Conservation (phyloP, 2,797 vertebrate species). For the Pelobates cultripes region DNA sequence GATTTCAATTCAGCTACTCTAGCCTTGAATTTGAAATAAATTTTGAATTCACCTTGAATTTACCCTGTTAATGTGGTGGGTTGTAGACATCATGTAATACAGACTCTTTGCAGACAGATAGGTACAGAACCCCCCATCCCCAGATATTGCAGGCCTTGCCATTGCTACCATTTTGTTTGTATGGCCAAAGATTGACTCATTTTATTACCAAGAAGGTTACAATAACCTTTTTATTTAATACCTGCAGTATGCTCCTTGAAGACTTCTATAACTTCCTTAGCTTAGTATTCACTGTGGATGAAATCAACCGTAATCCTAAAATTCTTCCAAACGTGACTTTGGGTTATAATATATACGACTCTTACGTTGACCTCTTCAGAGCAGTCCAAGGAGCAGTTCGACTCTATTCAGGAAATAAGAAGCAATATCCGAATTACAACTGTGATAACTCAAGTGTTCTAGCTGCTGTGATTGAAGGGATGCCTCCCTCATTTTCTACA, state of each 20-base stretch:
- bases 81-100: too few species aligned
- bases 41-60: too few species aligned
- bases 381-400: slow-evolving; percentile 46
- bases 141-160: too few species aligned
- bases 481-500: slow-evolving; percentile 44
- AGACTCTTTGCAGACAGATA: too few species aligned
- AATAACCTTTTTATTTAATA: background rate
- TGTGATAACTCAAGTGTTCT: slow-evolving; percentile 43
- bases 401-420: slow-evolving; percentile 44
- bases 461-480: slow-evolving; percentile 42
- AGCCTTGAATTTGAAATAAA: too few species aligned
- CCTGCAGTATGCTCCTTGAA: slow-evolving; percentile 44
- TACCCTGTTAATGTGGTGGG: too few species aligned
- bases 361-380: slow-evolving; percentile 50
- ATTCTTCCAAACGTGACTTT: slow-evolving; percentile 48
- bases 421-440: slow-evolving; percentile 47
- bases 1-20: too few species aligned
- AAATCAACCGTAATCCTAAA: slow-evolving; percentile 42
- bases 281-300: slow-evolving; percentile 51
- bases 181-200: too few species aligned
- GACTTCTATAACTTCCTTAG: slow-evolving; percentile 50
- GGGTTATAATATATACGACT: slow-evolving; percentile 46
- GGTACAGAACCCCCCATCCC: too few species aligned
- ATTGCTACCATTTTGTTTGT: too few species aligned
- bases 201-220: too few species aligned